Evolutionary conservation across 2,888 invertebrate species (phyloP).

Genomic region (Morpho achilles): DNA sequence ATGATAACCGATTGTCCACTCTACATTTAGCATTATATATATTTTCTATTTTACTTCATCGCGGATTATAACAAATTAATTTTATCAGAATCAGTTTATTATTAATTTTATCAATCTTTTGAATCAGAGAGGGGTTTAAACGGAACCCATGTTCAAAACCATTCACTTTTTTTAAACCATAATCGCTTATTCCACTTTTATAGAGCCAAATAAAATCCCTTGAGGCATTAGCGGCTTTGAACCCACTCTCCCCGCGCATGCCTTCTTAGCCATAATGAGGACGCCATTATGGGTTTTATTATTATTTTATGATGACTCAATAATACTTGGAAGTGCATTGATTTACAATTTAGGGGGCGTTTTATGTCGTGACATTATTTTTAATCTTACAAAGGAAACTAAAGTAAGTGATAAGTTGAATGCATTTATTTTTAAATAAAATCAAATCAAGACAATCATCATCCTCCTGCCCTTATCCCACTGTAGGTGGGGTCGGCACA

Average conservation of each 20-base stretch:
- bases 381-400: not conserved
- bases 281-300: conserved; percentile 25
- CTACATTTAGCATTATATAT: too few species aligned
- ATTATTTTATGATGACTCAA: conserved; percentile 26
- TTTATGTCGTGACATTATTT: conserved; percentile 7
- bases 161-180: conserved; percentile 8
- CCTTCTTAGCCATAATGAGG: conserved; percentile 20
- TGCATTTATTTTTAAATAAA: too few species aligned
- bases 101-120: too few species aligned
- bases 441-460: too few species aligned
- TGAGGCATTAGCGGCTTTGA: conserved; percentile 22
- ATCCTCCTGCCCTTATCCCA: too few species aligned
- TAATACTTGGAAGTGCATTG: conserved; percentile 21
- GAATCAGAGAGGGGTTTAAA: not conserved
- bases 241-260: conserved; percentile 16
- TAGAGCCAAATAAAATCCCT: conserved; percentile 28
- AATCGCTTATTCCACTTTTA: conserved; percentile 24
- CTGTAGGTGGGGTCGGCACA: too few species aligned
- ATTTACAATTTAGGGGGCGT: conserved; percentile 18
- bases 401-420: too few species aligned
- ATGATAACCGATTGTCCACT: too few species aligned
- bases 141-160: conserved; percentile 22
- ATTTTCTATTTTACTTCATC: too few species aligned
- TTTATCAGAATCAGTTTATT: too few species aligned
- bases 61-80: too few species aligned